phyloP scores from a whole-genome alignment of 2,888 invertebrate species.

The Teleiodes luculella region DNA sequence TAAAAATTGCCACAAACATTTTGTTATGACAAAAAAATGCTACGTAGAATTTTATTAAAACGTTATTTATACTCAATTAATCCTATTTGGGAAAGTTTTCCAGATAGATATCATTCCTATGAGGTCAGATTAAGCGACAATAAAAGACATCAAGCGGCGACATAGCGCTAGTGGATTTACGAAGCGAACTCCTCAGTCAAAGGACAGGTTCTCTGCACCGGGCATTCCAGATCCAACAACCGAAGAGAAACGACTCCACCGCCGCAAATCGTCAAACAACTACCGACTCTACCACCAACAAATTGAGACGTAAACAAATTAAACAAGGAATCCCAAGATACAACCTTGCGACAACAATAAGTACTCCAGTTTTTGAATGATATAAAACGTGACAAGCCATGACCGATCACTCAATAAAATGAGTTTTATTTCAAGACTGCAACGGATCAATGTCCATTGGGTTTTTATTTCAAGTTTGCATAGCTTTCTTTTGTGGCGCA shows the following conservation, averaged over 20 bases:
- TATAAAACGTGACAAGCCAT: constrained; percentile 67
- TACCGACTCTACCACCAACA: constrained; percentile 42
- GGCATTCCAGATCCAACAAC: constrained; percentile 52
- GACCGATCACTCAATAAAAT: constrained; percentile 69
- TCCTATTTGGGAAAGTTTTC: too few relatives aligned
- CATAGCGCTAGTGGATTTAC: constrained; percentile 54
- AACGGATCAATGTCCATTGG: constrained; percentile 66
- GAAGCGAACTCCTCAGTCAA: constrained; percentile 56
- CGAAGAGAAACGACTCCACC: constrained; percentile 35
- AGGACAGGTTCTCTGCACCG: constrained; percentile 67
- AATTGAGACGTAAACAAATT: constrained; percentile 50
- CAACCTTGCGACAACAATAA: constrained; percentile 52
- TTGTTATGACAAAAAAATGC: too few relatives aligned
- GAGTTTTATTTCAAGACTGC: constrained; percentile 62
- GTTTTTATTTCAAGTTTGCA: constrained; percentile 48
- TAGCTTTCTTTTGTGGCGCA: constrained; percentile 50
- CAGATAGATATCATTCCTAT: not conserved
- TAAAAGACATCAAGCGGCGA: constrained; percentile 36
- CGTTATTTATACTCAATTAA: too few relatives aligned
- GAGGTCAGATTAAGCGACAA: constrained; percentile 32
- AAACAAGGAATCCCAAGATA: constrained; percentile 34
- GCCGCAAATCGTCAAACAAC: constrained; percentile 31
- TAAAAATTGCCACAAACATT: too few relatives aligned
- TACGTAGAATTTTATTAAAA: too few relatives aligned
- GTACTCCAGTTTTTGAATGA: constrained; percentile 51